phyloP scores from a whole-genome alignment of 2,797 vertebrate genomes.

The Eurystomus glaucurus region DNA sequence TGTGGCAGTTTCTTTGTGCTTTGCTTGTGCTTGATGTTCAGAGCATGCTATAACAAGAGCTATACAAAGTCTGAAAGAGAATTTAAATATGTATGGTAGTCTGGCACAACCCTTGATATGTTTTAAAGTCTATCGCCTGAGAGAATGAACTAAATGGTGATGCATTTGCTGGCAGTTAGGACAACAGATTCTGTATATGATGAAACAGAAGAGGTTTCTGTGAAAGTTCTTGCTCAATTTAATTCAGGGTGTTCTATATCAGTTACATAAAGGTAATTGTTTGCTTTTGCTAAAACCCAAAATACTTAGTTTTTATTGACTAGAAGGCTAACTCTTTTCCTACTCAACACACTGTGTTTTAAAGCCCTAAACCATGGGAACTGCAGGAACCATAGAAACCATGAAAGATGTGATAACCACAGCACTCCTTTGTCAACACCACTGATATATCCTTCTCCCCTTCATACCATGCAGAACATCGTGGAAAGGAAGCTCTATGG shows the following conservation, averaged over 20 bases:
- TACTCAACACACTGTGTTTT: neutral
- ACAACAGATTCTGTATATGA: neutral
- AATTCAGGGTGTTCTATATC: neutral
- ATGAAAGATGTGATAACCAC: neutral
- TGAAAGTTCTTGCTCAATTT: neutral
- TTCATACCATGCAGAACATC: neutral
- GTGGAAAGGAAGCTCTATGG: neutral
- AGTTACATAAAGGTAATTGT: neutral
- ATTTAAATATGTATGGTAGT: neutral
- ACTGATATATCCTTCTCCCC: neutral
- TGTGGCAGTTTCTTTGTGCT: neutral
- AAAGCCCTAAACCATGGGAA: neutral
- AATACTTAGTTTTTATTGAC: neutral
- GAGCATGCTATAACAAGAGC: neutral
- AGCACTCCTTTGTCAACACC: neutral
- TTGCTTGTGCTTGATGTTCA: slow-evolving; percentile 17
- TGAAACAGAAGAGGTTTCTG: neutral
- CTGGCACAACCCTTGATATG: neutral
- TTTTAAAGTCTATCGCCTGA: neutral
- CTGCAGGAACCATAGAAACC: too few species aligned
- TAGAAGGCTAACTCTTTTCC: neutral
- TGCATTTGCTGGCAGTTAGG: neutral
- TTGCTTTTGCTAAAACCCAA: neutral
- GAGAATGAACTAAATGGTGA: neutral
- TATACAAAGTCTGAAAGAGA: neutral